Base-by-base conservation (phyloP, 2,797 vertebrate species). In the Scarus forsteni region DNA sequence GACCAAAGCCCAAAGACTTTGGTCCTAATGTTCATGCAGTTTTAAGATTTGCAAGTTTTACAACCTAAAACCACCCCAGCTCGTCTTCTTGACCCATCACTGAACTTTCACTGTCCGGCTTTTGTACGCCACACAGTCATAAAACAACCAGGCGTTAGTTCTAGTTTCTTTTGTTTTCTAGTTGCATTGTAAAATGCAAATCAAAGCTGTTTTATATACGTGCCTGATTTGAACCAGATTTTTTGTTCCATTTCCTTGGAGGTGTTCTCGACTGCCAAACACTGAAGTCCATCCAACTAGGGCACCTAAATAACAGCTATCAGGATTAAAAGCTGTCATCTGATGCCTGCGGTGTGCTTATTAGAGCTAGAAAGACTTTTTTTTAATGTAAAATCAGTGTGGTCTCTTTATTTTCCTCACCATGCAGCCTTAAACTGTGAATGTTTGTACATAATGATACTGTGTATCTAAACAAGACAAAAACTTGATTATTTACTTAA, bases 271-370 rank as follows among this genome's bases (percentile, higher is more conserved):
- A 62, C 80, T 91, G 87, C 89, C 90, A 88, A 85, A 84, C 62
- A 73, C 74, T 85, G 75, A 80, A 81, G 81, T 78, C 57, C 73
- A 66, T 79, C 87, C 88, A 93, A 91, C 74, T 89, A 75, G 87
- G 85, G 84, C 87, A 88, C 89, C 85, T 85, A 85, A 88, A 91
- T 90, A 91, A 87, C 84, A 84, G 66, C 77, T 73, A 80, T 81
- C 75, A 79, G 80, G 75, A 83, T 66, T 80, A 80, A 80, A 77
- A 77, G 70, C 81, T 73, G 82, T 88, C 84, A 88, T 87, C 67
- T 70, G 75, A 89, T 81, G 80, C 85, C 39, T 60, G 74, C 79
- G 80, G 60, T 87, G 84, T 88, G 82, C 14, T 88, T 88, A 79
- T 81, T 70, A 80, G 82, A 51, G 65, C 76, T 83, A 82, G 85